Percentiles rank a stretch among this genome's conserved stretches.
These are phyloP conservation scores for Pyrrhia umbra DNA, from an alignment of 2,888 invertebrate species.

Conservation along the genomic window DNA sequence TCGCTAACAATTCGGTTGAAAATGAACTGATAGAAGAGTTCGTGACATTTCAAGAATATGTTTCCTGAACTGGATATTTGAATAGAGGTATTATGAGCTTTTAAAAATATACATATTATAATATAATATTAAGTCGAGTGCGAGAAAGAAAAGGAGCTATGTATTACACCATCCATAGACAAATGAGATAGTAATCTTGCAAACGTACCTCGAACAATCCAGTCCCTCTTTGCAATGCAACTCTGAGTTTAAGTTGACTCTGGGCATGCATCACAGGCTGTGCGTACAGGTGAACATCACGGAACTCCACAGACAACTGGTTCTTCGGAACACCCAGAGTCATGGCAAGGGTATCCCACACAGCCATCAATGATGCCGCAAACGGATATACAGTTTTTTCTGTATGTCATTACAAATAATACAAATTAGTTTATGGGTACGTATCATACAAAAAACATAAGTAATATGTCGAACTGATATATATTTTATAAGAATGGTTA, in stretches of 20 bases:
- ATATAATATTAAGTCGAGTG: no score
- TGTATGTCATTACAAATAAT: slow-evolving; percentile 50
- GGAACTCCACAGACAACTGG: slow-evolving; percentile 92
- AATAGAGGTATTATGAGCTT: no score
- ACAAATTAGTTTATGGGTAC: neutral
- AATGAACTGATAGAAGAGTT: no score
- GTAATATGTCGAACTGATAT: no score
- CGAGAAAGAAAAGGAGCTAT: no score
- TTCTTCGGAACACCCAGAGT: slow-evolving; percentile 88
- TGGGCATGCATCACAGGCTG: slow-evolving; percentile 91
- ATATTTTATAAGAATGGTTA: no score
- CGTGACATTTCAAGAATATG: no score
- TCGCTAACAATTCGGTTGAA: no score
- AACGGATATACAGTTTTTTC: slow-evolving; percentile 94
- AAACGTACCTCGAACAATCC: slow-evolving; percentile 90
- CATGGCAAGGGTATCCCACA: slow-evolving; percentile 93
- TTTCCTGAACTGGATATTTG: no score
- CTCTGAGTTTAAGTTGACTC: slow-evolving; percentile 86
- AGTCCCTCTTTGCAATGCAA: slow-evolving; percentile 91
- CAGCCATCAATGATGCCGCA: slow-evolving; percentile 92
- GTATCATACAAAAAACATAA: no score
- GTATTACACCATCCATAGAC: no score
- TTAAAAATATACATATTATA: no score
- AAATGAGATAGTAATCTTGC: neutral
- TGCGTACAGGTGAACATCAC: slow-evolving; percentile 90